Percentiles rank a stretch among this genome's conserved stretches.
Conservation (phyloP, 2,797 vertebrate genomes). For the Podargus strigoides region DNA sequence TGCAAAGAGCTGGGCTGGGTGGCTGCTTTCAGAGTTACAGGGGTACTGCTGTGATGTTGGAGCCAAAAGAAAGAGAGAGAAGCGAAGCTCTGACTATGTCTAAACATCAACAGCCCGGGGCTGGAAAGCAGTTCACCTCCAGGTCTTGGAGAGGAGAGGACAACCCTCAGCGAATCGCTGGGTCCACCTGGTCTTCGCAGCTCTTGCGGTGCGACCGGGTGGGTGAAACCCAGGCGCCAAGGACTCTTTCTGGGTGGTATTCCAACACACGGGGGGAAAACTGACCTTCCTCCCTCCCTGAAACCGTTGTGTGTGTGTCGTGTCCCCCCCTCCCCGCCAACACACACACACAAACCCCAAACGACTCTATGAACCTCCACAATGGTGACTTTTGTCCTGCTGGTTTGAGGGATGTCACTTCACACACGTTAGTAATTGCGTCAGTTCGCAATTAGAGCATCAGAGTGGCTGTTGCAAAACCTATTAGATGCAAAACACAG, state of each 20-base stretch:
- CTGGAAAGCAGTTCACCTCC: conserved; percentile 83
- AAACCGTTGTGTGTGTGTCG: no score
- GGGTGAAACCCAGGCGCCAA: conserved; percentile 3
- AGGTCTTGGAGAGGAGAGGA: conserved; percentile 75
- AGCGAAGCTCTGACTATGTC: conserved; percentile 74
- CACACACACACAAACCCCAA: neutral
- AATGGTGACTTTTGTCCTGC: conserved; percentile 36
- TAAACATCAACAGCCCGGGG: conserved; percentile 79
- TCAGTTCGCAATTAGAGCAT: neutral
- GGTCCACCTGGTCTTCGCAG: conserved; percentile 72
- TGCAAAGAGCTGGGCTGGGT: conserved; percentile 48
- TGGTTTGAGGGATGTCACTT: neutral
- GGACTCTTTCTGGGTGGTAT: conserved; percentile 32
- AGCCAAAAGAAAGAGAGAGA: conserved; percentile 73
- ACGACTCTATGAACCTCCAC: neutral
- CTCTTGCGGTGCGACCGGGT: neutral
- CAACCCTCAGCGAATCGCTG: conserved; percentile 65
- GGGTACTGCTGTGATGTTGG: conserved; percentile 5
- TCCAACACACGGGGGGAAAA: neutral
- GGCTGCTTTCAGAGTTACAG: neutral
- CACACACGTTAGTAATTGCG: neutral
- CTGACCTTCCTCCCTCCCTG: neutral
- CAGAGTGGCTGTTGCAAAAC: conserved; percentile 19
- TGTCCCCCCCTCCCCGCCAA: neutral
- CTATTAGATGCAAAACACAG: neutral